These are phyloP conservation scores for Eupithecia vulgata DNA, from an alignment of 2,888 invertebrate genomes.

Conservation along the genomic window DNA sequence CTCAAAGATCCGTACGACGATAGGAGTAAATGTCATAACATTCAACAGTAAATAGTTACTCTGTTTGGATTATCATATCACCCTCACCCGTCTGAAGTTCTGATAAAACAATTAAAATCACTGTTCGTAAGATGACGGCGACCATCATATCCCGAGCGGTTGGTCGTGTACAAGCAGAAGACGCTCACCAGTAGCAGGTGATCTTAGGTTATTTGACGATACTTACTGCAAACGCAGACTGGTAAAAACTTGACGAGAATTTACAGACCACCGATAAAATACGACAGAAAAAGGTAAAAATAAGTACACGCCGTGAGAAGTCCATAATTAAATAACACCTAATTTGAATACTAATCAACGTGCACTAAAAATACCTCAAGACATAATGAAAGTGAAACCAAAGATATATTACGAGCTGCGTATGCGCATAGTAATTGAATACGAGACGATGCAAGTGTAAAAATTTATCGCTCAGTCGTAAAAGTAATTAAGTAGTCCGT, in stretches of 20 bases:
- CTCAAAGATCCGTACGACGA: not conserved
- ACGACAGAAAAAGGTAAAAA: not conserved
- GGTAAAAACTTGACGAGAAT: not conserved
- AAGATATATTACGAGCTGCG: conserved; percentile 21
- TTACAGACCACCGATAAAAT: conserved; percentile 3
- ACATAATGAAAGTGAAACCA: conserved; percentile 37
- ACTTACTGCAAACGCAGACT: not conserved
- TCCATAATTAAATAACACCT: conserved; percentile 34
- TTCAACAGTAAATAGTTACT: conserved; percentile 4
- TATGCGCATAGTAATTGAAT: conserved; percentile 23
- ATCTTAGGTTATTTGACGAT: not conserved
- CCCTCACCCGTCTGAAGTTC: conserved; percentile 7
- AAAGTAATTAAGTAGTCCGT: conserved; percentile 65
- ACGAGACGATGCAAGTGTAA: conserved; percentile 23
- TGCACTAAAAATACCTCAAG: conserved; percentile 26
- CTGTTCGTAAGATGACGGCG: not conserved
- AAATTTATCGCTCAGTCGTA: conserved; percentile 48
- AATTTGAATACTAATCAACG: conserved; percentile 42
- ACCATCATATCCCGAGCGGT: not conserved
- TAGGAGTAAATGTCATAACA: conserved; percentile 8
- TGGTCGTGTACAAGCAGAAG: not conserved
- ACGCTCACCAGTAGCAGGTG: not conserved
- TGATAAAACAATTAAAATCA: conserved; percentile 3
- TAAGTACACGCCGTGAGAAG: conserved; percentile 32
- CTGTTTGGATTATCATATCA: conserved; percentile 1